phyloP scores from a whole-genome alignment of 2,888 invertebrate species.

The Celastrina argiolus region DNA sequence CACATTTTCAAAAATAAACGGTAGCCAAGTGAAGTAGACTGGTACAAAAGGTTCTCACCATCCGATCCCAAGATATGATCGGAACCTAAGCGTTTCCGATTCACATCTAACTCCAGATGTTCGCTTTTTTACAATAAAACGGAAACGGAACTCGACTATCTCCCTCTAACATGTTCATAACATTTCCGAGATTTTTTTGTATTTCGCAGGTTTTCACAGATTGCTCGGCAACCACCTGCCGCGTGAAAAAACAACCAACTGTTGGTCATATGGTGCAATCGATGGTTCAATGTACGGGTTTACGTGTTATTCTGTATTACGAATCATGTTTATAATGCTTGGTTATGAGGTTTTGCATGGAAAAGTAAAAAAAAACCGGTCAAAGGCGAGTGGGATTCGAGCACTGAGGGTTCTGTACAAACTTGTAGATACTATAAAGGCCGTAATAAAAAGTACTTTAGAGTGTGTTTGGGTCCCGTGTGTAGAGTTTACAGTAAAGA shows the following conservation, averaged over 20 bases:
- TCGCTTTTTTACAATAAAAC: slow-evolving; percentile 63
- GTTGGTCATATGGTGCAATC: slow-evolving; percentile 59
- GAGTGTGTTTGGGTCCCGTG: too few relatives aligned
- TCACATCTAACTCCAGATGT: slow-evolving; percentile 54
- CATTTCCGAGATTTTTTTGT: slow-evolving; percentile 55
- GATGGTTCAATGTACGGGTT: slow-evolving; percentile 29
- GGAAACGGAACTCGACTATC: slow-evolving; percentile 64
- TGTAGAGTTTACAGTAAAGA: too few relatives aligned
- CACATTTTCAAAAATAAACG: too few relatives aligned
- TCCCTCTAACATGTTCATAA: slow-evolving; percentile 47
- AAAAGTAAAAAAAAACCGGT: not conserved
- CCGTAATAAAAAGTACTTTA: too few relatives aligned
- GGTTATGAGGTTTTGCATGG: not conserved
- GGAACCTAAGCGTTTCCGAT: slow-evolving; percentile 45
- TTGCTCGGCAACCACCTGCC: slow-evolving; percentile 66
- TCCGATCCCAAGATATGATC: slow-evolving; percentile 7
- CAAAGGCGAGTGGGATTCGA: too few relatives aligned
- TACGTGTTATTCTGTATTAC: slow-evolving; percentile 16
- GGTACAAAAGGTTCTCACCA: not conserved
- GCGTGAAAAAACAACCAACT: slow-evolving; percentile 54
- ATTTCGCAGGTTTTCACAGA: slow-evolving; percentile 64
- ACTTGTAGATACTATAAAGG: too few relatives aligned
- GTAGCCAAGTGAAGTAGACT: too few relatives aligned
- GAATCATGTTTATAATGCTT: not conserved
- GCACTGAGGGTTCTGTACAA: too few relatives aligned